phyloP scores from a whole-genome alignment of 2,888 invertebrate species.

The Melipona bicolor region DNA sequence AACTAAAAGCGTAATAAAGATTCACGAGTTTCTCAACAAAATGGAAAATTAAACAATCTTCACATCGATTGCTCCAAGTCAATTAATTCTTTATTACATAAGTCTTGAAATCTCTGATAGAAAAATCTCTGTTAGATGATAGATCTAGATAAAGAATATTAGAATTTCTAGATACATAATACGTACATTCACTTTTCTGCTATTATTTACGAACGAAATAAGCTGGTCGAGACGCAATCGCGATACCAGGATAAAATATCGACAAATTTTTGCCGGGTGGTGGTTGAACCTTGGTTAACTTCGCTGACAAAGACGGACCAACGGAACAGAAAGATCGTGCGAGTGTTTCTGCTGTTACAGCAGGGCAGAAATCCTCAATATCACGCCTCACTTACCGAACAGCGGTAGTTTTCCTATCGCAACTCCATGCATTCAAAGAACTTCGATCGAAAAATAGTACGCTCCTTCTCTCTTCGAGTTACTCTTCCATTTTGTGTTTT shows the following conservation, averaged over 20 bases:
- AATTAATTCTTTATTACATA: too few species aligned
- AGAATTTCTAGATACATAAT: too few species aligned
- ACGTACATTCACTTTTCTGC: too few species aligned
- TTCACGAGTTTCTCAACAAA: too few species aligned
- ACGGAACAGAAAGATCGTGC: constrained; percentile 27
- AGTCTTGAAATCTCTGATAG: too few species aligned
- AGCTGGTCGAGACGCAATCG: neutral
- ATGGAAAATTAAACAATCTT: too few species aligned
- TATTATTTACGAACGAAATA: too few species aligned
- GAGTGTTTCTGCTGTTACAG: constrained; percentile 62
- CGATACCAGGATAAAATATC: neutral
- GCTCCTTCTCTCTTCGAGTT: neutral
- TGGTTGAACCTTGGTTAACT: constrained; percentile 16
- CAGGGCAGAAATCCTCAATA: constrained; percentile 66
- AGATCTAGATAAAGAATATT: too few species aligned
- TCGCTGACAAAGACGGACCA: constrained; percentile 55
- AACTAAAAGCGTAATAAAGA: too few species aligned
- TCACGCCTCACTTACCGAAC: constrained; percentile 60
- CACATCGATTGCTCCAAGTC: too few species aligned
- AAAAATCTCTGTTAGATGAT: too few species aligned
- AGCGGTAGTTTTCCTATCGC: constrained; percentile 51
- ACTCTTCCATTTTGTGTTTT: neutral
- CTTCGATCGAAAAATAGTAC: constrained; percentile 28
- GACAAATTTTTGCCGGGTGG: neutral
- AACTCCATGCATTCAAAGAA: constrained; percentile 41